A percentile compares a stretch with the other conserved stretches of the same genome.
These are phyloP conservation scores for Galaxea fascicularis DNA, from an alignment of 92 coral and sea anemone genomes.

Conservation along the genomic window DNA sequence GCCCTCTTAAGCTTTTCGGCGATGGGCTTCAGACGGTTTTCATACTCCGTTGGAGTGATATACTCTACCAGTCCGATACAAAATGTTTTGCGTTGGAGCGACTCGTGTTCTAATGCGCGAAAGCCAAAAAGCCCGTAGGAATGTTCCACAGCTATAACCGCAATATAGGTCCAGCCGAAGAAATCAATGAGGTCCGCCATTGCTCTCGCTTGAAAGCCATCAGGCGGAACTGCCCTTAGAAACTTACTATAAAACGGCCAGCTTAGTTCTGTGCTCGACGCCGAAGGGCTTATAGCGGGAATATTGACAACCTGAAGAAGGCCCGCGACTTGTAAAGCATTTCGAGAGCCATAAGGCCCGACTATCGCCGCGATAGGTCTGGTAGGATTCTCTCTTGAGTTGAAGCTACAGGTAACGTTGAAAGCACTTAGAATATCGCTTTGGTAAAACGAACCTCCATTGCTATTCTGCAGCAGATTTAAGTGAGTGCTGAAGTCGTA, in stretches of 20 bases:
- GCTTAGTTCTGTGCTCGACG: conserved; percentile 83
- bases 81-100: conserved; percentile 67
- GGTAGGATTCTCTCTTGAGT: conserved; percentile 29
- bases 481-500: conserved; percentile 65
- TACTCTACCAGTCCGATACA: conserved; percentile 81
- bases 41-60: conserved; percentile 60
- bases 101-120: conserved; percentile 73
- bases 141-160: conserved; percentile 80
- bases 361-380: conserved; percentile 69
- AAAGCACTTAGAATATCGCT: background rate
- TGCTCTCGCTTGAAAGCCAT: conserved; percentile 73
- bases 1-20: conserved; percentile 60
- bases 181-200: conserved; percentile 80
- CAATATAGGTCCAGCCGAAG: conserved; percentile 76
- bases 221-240: conserved; percentile 76
- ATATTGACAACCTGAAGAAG: conserved; percentile 77
- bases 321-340: conserved; percentile 80
- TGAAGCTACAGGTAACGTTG: conserved; percentile 17
- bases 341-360: conserved; percentile 74
- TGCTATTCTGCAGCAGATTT: conserved; percentile 38
- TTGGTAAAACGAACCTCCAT: background rate
- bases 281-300: conserved; percentile 82
- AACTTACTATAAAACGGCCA: conserved; percentile 74
- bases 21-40: conserved; percentile 45
- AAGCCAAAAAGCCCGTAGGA: conserved; percentile 82